phyloP scores from a whole-genome alignment of 2,113 vertebrate genomes.

The Plectropomus leopardus region DNA sequence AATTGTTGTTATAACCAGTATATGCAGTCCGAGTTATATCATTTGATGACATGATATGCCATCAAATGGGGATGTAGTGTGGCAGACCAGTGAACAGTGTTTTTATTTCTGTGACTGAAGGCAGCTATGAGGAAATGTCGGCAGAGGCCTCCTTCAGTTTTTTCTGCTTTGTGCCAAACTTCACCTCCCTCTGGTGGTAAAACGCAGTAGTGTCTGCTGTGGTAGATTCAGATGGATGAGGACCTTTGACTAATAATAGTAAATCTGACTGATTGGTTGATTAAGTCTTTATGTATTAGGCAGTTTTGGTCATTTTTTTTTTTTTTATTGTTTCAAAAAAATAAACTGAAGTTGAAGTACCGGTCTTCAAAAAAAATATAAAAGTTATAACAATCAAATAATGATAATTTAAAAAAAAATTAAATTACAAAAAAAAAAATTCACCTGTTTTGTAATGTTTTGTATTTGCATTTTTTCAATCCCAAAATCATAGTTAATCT shows the following conservation, averaged over 20 bases:
- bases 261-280: neutral
- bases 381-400: too few species aligned
- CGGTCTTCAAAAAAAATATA: neutral
- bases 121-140: slow-evolving; percentile 71
- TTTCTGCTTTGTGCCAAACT: slow-evolving; percentile 49
- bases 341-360: neutral
- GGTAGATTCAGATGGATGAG: neutral
- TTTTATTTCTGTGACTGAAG: slow-evolving; percentile 54
- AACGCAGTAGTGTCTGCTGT: slow-evolving; percentile 16
- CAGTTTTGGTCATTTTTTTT: neutral
- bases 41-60: slow-evolving; percentile 5
- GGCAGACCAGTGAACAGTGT: slow-evolving; percentile 33
- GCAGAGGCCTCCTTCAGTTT: slow-evolving; percentile 45
- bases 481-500: neutral
- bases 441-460: neutral
- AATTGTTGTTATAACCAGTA: neutral
- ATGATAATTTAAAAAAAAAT: too few species aligned
- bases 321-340: neutral
- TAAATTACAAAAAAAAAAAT: too few species aligned
- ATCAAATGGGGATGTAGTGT: slow-evolving; percentile 22
- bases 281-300: neutral
- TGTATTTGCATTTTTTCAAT: neutral
- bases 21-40: neutral
- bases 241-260: neutral
- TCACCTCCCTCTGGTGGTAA: slow-evolving; percentile 75